Conservation (phyloP, 2,797 vertebrate genomes). For the Sebastolobus altivelis region DNA sequence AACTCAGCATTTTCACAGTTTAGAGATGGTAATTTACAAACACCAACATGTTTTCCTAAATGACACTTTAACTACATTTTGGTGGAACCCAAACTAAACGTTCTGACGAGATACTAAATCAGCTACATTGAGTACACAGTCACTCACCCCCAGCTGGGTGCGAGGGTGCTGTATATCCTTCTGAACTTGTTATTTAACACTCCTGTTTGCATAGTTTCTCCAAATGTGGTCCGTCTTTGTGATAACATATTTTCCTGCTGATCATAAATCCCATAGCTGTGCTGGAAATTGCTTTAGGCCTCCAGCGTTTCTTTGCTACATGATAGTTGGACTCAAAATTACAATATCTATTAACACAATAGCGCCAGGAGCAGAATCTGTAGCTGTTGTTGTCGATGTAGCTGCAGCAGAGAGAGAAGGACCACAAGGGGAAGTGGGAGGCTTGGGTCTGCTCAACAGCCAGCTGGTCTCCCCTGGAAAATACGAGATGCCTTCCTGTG, state of each 20-base stretch:
- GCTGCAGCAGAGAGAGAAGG: slow-evolving; percentile 50
- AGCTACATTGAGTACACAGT: slow-evolving; percentile 11
- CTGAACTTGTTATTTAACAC: slow-evolving; percentile 36
- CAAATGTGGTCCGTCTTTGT: slow-evolving; percentile 23
- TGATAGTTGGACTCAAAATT: not conserved
- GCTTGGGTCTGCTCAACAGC: slow-evolving; percentile 49
- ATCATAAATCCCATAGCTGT: slow-evolving; percentile 30
- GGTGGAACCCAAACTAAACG: slow-evolving; percentile 6
- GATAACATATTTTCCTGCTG: slow-evolving; percentile 9
- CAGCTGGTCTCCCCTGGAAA: slow-evolving; percentile 70
- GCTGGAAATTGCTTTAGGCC: slow-evolving; percentile 12
- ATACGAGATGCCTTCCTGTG: slow-evolving; percentile 57
- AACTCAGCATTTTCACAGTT: slow-evolving; percentile 33
- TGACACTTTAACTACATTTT: slow-evolving; percentile 52
- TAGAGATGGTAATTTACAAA: slow-evolving; percentile 29
- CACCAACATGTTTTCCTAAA: slow-evolving; percentile 34
- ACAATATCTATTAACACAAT: not conserved
- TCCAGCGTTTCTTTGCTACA: not conserved
- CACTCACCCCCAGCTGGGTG: slow-evolving; percentile 1
- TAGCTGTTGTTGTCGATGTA: slow-evolving; percentile 6
- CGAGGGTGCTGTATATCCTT: slow-evolving; percentile 15
- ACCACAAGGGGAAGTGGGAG: slow-evolving; percentile 60
- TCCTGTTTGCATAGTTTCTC: slow-evolving; percentile 27
- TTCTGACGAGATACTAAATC: slow-evolving; percentile 44
- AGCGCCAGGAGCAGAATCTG: not conserved